Evolutionary conservation across 2,113 vertebrate genomes (phyloP), one percentile per base, ranked within the genome.

Genomic region (Microtus richardsoni): DNA sequence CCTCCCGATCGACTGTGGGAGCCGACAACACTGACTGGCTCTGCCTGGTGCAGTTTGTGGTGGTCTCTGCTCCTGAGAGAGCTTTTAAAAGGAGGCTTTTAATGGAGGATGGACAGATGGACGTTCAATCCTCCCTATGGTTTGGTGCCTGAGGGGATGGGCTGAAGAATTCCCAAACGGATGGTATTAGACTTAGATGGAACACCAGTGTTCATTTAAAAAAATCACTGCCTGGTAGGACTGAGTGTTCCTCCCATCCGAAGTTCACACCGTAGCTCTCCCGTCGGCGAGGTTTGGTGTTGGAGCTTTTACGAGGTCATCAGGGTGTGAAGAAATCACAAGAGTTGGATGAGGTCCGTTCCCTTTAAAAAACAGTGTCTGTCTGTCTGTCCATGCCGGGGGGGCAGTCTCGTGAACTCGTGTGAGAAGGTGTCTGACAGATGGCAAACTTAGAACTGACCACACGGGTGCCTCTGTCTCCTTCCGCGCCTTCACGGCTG

Each of bases 121-220:
- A 83, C 47, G n/a, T 19, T 47, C 64, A 52, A 1, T 77, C 60
- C n/a, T 64, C 66, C 30, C 80, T 73, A 0, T 84, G 22, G 36
- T 73, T 17, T 92, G 28, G 8, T 28, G 47, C 66, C 74, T 90
- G 39, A 82, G 86, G 87, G 14, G 11, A 36, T 88, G 82, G 74
- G 33, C 49, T 75, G 68, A 80, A 58, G 49, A 85, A 70, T 52
- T 49, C 52, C 39, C 33, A 64, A 68, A 80, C 11, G 16, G 74
- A 90, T 60, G 41, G 88, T 80, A 24, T 41, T 39, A 70, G 19
- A 82, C 22, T 91, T 73, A 36, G 39, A 52, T 70, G 60, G 36
- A 87, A 77, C 7, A 2, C 47, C 44, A 30, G 33, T 70, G 90
- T 91, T 82, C 75, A 91, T 70, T 90, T 33, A 33, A 87, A 68